Conservation (phyloP, 2,113 vertebrate species). For the Hippolais icterina region DNA sequence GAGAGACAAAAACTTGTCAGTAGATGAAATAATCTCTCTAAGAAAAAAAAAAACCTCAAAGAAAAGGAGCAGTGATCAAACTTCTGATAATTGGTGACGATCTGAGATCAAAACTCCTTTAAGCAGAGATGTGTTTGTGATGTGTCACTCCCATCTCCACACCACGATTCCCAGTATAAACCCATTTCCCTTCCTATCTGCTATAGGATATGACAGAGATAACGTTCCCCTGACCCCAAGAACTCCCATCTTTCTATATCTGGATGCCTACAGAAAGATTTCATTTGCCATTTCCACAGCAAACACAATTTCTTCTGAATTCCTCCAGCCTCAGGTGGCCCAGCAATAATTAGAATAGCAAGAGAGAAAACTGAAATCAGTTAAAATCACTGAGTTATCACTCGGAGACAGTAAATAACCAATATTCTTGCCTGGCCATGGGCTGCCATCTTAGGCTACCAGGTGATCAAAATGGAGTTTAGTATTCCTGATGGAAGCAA, state of each 20-base stretch:
- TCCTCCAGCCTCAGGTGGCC: background rate
- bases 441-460: background rate
- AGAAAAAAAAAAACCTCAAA: background rate
- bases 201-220: background rate
- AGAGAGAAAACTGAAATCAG: background rate
- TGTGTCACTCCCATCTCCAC: background rate
- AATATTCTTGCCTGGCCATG: background rate
- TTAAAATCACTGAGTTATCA: background rate
- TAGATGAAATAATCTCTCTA: background rate
- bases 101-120: background rate
- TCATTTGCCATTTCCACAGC: background rate
- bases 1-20: background rate
- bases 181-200: background rate
- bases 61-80: background rate
- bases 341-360: background rate
- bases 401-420: background rate
- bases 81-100: background rate
- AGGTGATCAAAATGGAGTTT: background rate
- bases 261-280: background rate
- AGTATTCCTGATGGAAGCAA: background rate
- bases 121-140: background rate
- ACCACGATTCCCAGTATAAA: background rate
- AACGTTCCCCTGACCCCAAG: background rate
- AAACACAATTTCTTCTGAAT: background rate
- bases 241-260: background rate